These are phyloP conservation scores for Caenorhabditis tropicalis DNA, from an alignment of 1,140 invertebrate genomes.

Conservation along the genomic window DNA sequence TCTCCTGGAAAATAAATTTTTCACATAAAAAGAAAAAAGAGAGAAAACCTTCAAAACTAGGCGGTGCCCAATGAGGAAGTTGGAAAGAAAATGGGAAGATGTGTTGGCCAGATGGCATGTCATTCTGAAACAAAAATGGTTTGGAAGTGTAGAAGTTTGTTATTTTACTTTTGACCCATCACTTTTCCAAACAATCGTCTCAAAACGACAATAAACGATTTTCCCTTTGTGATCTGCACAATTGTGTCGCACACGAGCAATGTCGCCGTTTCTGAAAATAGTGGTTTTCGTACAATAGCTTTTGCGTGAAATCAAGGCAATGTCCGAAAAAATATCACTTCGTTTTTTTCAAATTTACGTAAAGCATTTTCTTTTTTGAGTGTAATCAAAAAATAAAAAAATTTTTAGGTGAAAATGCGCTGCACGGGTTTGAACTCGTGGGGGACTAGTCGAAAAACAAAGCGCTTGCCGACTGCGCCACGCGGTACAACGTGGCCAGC, in stretches of 20 bases:
- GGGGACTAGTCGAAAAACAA: too few relatives aligned
- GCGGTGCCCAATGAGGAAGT: slow-evolving; percentile 19
- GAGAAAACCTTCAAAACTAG: slow-evolving; percentile 24
- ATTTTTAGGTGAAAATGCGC: too few relatives aligned
- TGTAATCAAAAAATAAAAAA: too few relatives aligned
- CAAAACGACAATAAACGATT: slow-evolving; percentile 17
- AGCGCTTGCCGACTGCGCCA: too few relatives aligned
- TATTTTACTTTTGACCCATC: background rate
- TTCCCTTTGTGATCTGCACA: slow-evolving; percentile 30
- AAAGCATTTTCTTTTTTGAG: too few relatives aligned
- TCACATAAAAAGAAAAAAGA: too few relatives aligned
- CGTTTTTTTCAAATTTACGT: too few relatives aligned
- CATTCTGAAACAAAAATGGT: background rate
- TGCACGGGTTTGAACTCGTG: too few relatives aligned
- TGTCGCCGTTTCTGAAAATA: slow-evolving; percentile 21
- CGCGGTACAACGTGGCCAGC: too few relatives aligned
- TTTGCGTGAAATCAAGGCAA: too few relatives aligned
- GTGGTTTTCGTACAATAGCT: background rate
- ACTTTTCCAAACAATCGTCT: slow-evolving; percentile 18
- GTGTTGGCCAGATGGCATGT: slow-evolving; percentile 7
- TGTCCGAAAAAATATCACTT: too few relatives aligned
- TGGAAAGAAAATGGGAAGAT: slow-evolving; percentile 4
- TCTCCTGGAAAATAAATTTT: background rate
- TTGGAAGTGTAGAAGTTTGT: too few relatives aligned
- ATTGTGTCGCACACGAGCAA: background rate